Evolutionary conservation across 2,797 vertebrate species (phyloP).

Genomic region (Sebastiscus albofasciatus): DNA sequence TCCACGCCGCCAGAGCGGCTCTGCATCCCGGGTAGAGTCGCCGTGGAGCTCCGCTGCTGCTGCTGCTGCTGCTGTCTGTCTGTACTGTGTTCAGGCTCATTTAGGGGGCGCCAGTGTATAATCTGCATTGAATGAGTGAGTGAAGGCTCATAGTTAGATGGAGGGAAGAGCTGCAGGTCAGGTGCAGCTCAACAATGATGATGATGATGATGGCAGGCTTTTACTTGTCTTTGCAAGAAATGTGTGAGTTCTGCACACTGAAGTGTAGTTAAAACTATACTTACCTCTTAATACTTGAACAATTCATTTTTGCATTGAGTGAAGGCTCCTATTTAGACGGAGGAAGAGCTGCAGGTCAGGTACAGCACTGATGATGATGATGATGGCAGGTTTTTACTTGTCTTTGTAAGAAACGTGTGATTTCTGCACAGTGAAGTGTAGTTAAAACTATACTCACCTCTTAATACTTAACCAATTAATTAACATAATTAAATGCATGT

Average conservation of each 20-base stretch:
- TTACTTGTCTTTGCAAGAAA: background rate
- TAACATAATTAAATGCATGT: background rate
- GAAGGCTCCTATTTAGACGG: background rate
- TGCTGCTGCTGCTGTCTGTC: background rate
- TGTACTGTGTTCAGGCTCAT: conserved; percentile 56
- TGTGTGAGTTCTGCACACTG: background rate
- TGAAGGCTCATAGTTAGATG: background rate
- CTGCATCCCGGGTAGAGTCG: background rate
- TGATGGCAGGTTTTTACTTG: background rate
- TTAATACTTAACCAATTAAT: background rate
- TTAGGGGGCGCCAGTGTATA: conserved; percentile 78
- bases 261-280: background rate
- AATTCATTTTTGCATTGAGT: no score
- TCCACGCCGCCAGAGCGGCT: background rate
- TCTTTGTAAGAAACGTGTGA: background rate
- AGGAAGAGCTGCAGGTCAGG: conserved; percentile 12
- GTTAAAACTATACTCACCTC: background rate
- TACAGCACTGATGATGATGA: background rate
- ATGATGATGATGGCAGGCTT: background rate
- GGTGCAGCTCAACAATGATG: background rate
- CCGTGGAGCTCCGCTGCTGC: background rate
- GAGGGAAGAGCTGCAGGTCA: conserved; percentile 13
- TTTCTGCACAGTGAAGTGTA: background rate
- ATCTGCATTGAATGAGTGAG: conserved; percentile 35
- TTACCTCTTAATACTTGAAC: background rate